Conservation (phyloP, 2,797 vertebrate species). For the Yasuhikotakia modesta region DNA sequence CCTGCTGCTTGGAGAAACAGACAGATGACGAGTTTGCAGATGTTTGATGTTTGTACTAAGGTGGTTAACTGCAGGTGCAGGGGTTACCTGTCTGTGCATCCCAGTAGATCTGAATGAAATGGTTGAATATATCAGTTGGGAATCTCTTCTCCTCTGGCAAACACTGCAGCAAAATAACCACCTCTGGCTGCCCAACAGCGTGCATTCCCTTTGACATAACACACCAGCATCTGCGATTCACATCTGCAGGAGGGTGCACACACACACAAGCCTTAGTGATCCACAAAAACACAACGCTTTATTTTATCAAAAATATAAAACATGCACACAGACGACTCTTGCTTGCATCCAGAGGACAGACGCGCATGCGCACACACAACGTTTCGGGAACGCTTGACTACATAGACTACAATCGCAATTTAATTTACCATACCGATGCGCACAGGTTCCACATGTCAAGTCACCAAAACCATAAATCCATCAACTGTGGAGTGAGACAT, state of each 20-base stretch:
- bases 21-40: not conserved
- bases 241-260: conserved; percentile 77
- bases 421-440: conserved; percentile 16
- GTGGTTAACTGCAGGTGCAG: not conserved
- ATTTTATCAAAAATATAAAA: not conserved
- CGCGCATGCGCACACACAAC: not conserved
- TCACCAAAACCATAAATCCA: conserved; percentile 19
- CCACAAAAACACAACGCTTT: not conserved
- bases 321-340: conserved; percentile 7
- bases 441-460: conserved; percentile 31
- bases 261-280: not conserved
- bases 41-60: too few species aligned
- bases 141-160: conserved; percentile 95
- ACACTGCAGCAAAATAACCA: conserved; percentile 94
- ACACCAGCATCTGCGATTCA: conserved; percentile 98
- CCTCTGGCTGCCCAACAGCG: conserved; percentile 93
- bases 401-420: conserved; percentile 29
- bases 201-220: conserved; percentile 98
- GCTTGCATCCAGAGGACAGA: not conserved
- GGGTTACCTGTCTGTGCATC: conserved; percentile 88
- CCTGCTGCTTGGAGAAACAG: conserved; percentile 73
- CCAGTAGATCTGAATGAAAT: conserved; percentile 95
- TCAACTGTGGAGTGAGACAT: conserved; percentile 3
- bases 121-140: conserved; percentile 95
- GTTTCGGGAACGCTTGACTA: not conserved